Base-by-base conservation (phyloP, 2,888 invertebrate genomes). In the Muschampia plurimacula region DNA sequence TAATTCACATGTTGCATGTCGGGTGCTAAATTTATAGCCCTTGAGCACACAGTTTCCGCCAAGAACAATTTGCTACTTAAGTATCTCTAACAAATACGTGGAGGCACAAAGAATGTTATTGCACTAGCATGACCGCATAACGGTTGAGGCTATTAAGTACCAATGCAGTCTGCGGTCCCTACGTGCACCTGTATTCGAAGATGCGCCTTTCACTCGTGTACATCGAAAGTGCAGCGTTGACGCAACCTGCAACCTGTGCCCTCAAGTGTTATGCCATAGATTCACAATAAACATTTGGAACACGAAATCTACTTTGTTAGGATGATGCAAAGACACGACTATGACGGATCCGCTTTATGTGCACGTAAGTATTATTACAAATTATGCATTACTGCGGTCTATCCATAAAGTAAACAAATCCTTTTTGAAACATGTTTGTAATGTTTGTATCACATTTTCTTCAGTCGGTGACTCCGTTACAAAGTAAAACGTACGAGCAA, bases 221-320 rank as follows among this genome's bases (percentile, higher is more conserved):
- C 86, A 91, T 93, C 87, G 93, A 93, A 93, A 93, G 93, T 93
- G 93, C 92, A 91, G 83, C 81, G 82, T 83, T 91, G 90, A 91
- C 87, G 93, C 89, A 92, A 93, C 83, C 68, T 67, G 72, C 79
- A 87, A 91, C 89, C 91, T 83, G 72, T 84, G 89, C 90, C 89
- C 92, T 86, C 81, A 22, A 55, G 66, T 70, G 76, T 76, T 72
- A 75, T 77, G 82, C 80, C 76, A 77, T 75, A 71, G 41, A 73
- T 55, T 57, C 44, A 72, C 52, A 67, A 67, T 72, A 67, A 72
- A 63, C 55, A 63, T 60, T 63, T 66, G 12, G 44, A 59, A 71
- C 59, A 66, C 60, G 71, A 63, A 71, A 55, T 52, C 39, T 22
- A n/a, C 67, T 69, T 57, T 44, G 69, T 64, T 64, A 7, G 39